Evolutionary conservation across 2,888 invertebrate genomes (phyloP), one percentile per base, ranked within the genome.

Genomic region (Xestobium rufovillosum): DNA sequence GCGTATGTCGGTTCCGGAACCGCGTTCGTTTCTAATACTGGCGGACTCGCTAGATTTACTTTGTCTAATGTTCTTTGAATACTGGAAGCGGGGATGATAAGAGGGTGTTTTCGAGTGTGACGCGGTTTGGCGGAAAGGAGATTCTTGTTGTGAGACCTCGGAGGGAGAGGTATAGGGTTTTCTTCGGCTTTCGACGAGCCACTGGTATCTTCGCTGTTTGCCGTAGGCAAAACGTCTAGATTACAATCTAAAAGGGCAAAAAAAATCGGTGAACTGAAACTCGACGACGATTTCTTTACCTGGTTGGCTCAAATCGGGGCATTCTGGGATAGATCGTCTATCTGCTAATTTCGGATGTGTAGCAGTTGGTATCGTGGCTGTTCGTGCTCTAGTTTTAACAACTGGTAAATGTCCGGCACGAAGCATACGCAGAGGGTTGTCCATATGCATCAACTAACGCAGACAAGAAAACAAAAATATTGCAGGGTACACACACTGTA

Each of bases 21-120:
- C 26, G 38, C 50, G 3, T 48, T 43, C 3, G 39, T 32, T 1
- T 40, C 40, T 4, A 43, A 35, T 1, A 46, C 66, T n/a, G 56
- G 56, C 8, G 69, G 67, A 6, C 68, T 63, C 2, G 65, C 56
- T 3, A 62, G 65, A 26, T 67, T 68, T 44, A 79, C 72, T 52
- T 77, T 76, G 36, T 75, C 76, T 1, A 79, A 54, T 0, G 78
- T 78, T 26, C 76, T 65, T 47, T 77, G 78, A 2, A 78, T 62
- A 2, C 75, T 77, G 12, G 72, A 72, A 3, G 71, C 74, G 2
- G 85, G 83, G 49, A 86, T 81, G 33, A 87, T 78, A 23, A 89
- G 66, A 0, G 88, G 87, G 69, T 87, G 82, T 57, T 85, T 88
- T 25, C 88, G 70, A 38, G 84, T 82, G 57, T 86, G 86, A 9